Percentiles rank a stretch among this genome's conserved stretches.
Conservation (phyloP, 1,140 invertebrate species). For the Ericerus pela region DNA sequence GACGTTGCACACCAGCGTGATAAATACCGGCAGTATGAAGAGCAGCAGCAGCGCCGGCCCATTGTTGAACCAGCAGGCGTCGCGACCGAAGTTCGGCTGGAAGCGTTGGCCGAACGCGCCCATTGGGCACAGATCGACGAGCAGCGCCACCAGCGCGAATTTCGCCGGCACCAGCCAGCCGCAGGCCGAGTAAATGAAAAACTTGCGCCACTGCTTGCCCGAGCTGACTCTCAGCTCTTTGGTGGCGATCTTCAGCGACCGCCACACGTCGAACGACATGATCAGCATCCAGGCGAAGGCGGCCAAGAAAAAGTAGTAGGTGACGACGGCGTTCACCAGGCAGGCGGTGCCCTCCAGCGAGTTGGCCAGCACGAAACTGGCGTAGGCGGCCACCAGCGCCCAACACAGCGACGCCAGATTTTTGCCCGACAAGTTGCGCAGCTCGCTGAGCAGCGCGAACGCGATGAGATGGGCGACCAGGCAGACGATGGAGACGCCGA, state of each 20-base stretch:
- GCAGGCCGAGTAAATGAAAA: constrained; percentile 38
- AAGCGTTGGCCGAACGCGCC: constrained; percentile 28
- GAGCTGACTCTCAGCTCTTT: constrained; percentile 33
- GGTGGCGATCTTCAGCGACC: constrained; percentile 36
- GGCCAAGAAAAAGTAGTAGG: constrained; percentile 38
- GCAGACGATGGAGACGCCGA: constrained; percentile 35
- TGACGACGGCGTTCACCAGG: constrained; percentile 31
- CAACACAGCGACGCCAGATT: constrained; percentile 36
- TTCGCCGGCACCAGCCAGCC: constrained; percentile 38
- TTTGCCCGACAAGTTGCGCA: constrained; percentile 38
- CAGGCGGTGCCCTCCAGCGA: constrained; percentile 27
- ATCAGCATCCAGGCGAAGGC: constrained; percentile 46
- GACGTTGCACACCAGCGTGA: constrained; percentile 36
- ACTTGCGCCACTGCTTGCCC: constrained; percentile 31
- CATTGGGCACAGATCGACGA: constrained; percentile 34
- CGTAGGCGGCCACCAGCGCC: constrained; percentile 34
- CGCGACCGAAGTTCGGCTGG: constrained; percentile 34
- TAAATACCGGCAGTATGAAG: constrained; percentile 36
- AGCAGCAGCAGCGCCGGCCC: constrained; percentile 36
- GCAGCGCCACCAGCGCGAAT: constrained; percentile 33
- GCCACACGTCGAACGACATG: constrained; percentile 42
- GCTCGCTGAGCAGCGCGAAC: constrained; percentile 33
- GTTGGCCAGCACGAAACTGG: constrained; percentile 32
- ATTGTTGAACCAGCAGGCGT: constrained; percentile 39
- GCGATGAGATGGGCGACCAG: constrained; percentile 34